Evolutionary conservation across 2,113 vertebrate species (phyloP), one percentile per base, ranked within the genome.

Genomic region (Pao palembangensis): DNA sequence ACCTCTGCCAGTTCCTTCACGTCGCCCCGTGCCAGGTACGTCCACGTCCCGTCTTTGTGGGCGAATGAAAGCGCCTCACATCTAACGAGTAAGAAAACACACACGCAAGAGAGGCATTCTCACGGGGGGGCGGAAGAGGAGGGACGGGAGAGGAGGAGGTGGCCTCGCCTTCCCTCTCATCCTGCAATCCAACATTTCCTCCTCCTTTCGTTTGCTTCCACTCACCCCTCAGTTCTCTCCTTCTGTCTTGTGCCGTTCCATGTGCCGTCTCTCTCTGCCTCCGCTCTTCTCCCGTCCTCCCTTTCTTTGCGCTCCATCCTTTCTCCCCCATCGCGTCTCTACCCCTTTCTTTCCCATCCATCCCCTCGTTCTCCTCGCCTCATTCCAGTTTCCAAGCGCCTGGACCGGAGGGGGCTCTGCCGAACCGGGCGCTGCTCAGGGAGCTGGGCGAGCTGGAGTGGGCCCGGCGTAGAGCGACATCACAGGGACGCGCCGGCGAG

Each of bases 191-290:
- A 88, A 82, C 84, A 74, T 79, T 81, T 82, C 34, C 84, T 84
- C 77, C 87, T 88, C 87, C 87, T 88, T 87, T 88, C 60, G 79
- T 88, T 86, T 43, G 81, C 67, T 87, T 87, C 87, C 87, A 86
- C 57, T 82, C 79, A 64, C 72, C 44, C 52, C 50, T 87, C 84
- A 86, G 84, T 85, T 83, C 83, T 88, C 85, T 85, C 75, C 10
- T 68, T 85, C 85, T 83, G 68, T 87, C 85, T 84, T 49, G 82
- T 77, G 76, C 53, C 31, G 64, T 83, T 86, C 87, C 85, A 83
- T 71, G 61, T 58, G 61, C 80, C 38, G 64, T 57, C 67, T 58
- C 20, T 48, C 58, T 61, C 68, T 67, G 72, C 66, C 59, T 61
- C 65, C 53, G 25, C 76, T 79, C 76, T 69, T 75, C 76, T 72